phyloP scores from a whole-genome alignment of 2,113 vertebrate genomes.

The Pygoscelis adeliae region DNA sequence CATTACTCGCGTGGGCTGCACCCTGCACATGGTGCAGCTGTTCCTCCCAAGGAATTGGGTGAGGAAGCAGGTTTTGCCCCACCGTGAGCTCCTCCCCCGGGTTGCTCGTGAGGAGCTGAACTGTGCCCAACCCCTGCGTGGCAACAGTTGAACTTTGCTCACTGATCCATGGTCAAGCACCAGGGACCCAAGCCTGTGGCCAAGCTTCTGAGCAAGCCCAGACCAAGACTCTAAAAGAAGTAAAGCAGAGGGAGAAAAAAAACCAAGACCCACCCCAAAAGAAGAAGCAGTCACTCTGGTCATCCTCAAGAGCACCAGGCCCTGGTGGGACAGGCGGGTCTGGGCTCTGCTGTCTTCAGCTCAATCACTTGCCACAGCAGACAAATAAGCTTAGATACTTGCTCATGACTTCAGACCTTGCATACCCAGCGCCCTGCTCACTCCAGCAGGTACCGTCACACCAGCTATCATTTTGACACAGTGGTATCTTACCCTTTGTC shows the following conservation, averaged over 20 bases:
- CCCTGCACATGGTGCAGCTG: fast-evolving
- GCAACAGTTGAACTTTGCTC: not conserved
- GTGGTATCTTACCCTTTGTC: not conserved
- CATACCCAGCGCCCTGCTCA: not conserved
- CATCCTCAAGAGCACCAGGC: not conserved
- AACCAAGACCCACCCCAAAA: not conserved
- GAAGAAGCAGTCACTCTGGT: not conserved
- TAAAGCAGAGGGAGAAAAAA: not conserved
- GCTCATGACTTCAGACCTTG: not conserved
- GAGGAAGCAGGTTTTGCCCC: not conserved
- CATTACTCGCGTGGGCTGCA: fast-evolving
- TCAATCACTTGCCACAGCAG: not conserved
- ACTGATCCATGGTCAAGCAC: not conserved
- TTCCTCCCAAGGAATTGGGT: not conserved
- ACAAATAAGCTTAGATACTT: not conserved
- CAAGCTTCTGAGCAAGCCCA: not conserved
- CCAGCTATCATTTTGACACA: not conserved
- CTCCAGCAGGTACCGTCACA: not conserved
- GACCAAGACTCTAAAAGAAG: not conserved
- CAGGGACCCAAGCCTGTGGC: not conserved
- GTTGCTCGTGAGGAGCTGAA: not conserved
- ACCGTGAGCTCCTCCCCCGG: fast-evolving
- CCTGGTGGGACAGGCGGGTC: not conserved
- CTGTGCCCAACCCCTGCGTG: not conserved
- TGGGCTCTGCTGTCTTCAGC: not conserved